A percentile compares a stretch with the other conserved stretches of the same genome.
Conservation (phyloP, 2,797 vertebrate species). For the Florisuga fusca region DNA sequence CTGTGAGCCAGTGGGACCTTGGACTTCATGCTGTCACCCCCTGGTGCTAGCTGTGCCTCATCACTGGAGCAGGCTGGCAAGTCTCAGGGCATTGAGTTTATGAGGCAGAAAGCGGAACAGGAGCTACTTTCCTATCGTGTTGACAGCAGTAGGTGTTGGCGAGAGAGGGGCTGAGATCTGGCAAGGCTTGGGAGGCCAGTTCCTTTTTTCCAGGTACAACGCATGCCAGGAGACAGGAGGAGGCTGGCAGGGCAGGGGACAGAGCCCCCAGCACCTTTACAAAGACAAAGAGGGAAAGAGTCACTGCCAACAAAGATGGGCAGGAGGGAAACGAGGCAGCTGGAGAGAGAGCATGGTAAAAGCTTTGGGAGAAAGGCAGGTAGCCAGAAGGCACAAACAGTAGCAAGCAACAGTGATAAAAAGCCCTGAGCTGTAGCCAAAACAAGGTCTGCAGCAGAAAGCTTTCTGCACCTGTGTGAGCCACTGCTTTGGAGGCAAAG, state of each 20-base stretch:
- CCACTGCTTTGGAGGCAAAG: not conserved
- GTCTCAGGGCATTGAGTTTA: fast-evolving
- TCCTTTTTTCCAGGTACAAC: fast-evolving
- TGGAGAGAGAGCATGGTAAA: not conserved
- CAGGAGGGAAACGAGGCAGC: not conserved
- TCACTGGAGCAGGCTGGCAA: fast-evolving
- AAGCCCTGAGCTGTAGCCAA: not conserved
- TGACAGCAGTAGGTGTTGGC: not conserved
- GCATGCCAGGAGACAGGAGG: not conserved
- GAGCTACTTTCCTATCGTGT: not conserved
- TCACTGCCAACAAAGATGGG: not conserved
- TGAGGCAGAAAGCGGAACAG: not conserved
- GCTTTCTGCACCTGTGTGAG: not conserved
- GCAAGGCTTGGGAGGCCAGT: not conserved
- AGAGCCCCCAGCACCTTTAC: fast-evolving
- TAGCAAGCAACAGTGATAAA: fast-evolving
- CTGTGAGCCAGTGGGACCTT: not conserved
- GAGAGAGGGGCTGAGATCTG: not conserved
- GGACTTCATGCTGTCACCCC: fast-evolving
- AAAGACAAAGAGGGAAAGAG: not conserved
- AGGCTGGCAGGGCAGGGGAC: fast-evolving
- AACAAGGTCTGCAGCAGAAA: not conserved
- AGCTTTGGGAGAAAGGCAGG: not conserved
- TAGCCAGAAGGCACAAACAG: not conserved
- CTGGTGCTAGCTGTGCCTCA: not conserved